Conservation (phyloP, 1,140 invertebrate genomes). For the Bactericera cockerelli region DNA sequence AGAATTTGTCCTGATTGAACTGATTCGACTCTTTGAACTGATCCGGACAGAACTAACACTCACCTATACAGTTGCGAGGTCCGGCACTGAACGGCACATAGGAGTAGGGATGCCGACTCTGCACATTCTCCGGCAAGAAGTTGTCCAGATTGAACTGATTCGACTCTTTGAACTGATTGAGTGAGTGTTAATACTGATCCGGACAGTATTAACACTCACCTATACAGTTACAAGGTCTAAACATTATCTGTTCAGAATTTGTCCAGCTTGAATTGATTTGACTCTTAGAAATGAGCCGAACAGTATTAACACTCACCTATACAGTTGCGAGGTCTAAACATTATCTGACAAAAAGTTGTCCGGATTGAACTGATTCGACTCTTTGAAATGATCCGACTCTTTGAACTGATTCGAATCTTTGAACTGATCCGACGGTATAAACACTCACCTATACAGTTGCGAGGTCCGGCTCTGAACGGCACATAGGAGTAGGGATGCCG, state of each 20-base stretch:
- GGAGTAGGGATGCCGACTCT: slow-evolving; percentile 28
- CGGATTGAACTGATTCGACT: no score
- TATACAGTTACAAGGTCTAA: slow-evolving; percentile 28
- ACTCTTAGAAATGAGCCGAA: slow-evolving; percentile 38
- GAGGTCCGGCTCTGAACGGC: slow-evolving; percentile 37
- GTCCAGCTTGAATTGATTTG: slow-evolving; percentile 44
- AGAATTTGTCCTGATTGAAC: no score
- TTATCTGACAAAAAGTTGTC: no score
- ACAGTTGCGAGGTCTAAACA: no score
- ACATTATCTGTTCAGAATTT: slow-evolving; percentile 41
- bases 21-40: no score
- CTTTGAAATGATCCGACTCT: no score
- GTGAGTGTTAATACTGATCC: no score
- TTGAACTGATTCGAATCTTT: no score
- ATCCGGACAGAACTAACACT: no score
- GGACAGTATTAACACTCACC: no score
- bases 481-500: slow-evolving; percentile 32
- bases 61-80: slow-evolving; percentile 36
- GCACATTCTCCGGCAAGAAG: slow-evolving; percentile 23
- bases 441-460: slow-evolving; percentile 37
- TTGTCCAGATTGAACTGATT: slow-evolving; percentile 28
- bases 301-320: no score
- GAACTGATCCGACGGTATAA: no score
- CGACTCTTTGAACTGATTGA: slow-evolving; percentile 26
- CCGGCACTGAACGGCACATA: slow-evolving; percentile 41